phyloP scores from a whole-genome alignment of 2,888 invertebrate species.

The Troides helena region DNA sequence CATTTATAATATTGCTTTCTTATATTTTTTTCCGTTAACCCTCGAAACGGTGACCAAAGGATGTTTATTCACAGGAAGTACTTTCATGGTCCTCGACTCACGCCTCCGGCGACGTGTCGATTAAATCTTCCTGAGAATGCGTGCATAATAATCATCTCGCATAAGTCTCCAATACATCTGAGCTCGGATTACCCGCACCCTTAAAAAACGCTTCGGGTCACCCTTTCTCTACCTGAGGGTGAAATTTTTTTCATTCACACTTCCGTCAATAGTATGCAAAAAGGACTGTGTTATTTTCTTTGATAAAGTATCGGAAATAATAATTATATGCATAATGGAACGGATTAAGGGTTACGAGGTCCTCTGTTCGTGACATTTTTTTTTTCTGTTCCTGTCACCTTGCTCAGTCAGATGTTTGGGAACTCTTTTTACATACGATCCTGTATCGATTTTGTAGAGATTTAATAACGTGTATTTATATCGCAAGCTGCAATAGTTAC shows the following conservation, averaged over 20 bases:
- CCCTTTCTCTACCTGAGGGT: constrained; percentile 74
- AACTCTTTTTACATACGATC: constrained; percentile 48
- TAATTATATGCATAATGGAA: constrained; percentile 79
- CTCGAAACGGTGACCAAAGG: constrained; percentile 48
- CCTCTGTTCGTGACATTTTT: constrained; percentile 62
- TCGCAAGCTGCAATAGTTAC: constrained; percentile 55
- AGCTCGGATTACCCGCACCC: constrained; percentile 65
- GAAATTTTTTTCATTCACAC: constrained; percentile 78
- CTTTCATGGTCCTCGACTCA: constrained; percentile 50
- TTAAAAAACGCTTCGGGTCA: constrained; percentile 64
- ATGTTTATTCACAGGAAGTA: constrained; percentile 58
- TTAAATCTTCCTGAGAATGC: constrained; percentile 77
- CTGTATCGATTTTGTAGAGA: constrained; percentile 33
- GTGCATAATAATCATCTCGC: constrained; percentile 73
- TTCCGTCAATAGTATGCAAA: constrained; percentile 78
- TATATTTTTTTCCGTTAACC: constrained; percentile 47
- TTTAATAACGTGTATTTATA: constrained; percentile 70
- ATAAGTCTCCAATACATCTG: constrained; percentile 58
- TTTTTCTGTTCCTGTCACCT: constrained; percentile 74
- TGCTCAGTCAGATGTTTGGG: constrained; percentile 65
- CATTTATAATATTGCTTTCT: not conserved
- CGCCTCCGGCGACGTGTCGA: constrained; percentile 60
- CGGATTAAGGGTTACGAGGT: constrained; percentile 71
- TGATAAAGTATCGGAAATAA: constrained; percentile 77
- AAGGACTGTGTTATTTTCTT: constrained; percentile 77